Evolutionary conservation across 2,113 vertebrate genomes (phyloP).

Genomic region (Apaloderma vittatum): DNA sequence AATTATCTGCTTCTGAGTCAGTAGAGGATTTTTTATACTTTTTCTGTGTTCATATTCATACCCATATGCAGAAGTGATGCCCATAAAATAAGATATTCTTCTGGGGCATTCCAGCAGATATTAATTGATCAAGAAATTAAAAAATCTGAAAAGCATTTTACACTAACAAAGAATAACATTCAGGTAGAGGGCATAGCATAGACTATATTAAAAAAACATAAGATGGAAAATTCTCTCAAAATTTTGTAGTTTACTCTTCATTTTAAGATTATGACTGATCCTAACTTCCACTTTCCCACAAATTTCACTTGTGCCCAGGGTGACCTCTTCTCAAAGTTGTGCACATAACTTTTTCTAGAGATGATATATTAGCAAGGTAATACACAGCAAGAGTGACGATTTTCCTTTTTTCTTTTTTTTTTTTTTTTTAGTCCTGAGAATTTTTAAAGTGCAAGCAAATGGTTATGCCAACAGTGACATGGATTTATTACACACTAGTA

Average conservation of each 20-base stretch:
- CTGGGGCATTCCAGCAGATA: neutral
- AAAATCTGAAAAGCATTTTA: neutral
- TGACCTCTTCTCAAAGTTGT: neutral
- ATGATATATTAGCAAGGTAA: neutral
- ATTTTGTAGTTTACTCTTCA: neutral
- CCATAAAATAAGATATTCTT: neutral
- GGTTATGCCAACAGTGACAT: neutral
- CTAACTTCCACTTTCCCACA: neutral
- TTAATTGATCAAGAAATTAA: neutral
- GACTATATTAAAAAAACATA: neutral
- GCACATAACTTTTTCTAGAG: neutral
- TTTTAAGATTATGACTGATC: neutral
- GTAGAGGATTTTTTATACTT: neutral
- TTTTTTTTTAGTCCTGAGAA: neutral
- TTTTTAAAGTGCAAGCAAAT: neutral
- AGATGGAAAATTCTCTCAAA: neutral
- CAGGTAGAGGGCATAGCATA: fast-evolving
- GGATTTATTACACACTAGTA: neutral
- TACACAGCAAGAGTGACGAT: neutral
- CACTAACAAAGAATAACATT: neutral
- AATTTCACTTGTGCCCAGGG: neutral
- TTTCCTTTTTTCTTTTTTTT: neutral
- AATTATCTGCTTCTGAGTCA: neutral
- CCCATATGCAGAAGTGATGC: neutral
- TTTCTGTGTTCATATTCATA: neutral